phyloP scores from a whole-genome alignment of 2,888 invertebrate genomes.

The Euzetes globulus region DNA sequence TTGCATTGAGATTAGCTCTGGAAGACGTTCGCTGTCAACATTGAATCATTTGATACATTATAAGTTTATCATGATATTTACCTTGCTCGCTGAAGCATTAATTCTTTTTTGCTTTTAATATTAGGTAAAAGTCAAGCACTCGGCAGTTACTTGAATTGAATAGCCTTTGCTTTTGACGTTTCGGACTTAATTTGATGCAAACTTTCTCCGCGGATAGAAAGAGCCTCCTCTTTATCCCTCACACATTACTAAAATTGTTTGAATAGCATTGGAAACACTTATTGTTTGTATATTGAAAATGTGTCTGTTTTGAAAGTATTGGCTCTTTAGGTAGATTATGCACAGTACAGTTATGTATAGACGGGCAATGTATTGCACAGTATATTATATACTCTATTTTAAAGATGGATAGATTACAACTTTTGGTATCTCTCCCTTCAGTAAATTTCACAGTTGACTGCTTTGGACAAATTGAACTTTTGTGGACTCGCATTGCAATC shows the following conservation, averaged over 20 bases:
- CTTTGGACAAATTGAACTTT: constrained; percentile 28
- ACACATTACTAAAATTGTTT: neutral
- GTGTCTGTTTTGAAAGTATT: constrained; percentile 9
- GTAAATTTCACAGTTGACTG: constrained; percentile 24
- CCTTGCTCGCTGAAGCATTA: constrained; percentile 18
- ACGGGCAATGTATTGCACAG: neutral
- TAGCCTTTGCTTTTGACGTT: neutral
- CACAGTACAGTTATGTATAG: neutral
- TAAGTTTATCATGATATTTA: constrained; percentile 16
- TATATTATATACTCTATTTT: constrained; percentile 1
- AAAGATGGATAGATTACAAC: constrained; percentile 22
- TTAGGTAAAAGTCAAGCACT: neutral
- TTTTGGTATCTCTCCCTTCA: constrained; percentile 17
- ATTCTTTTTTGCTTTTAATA: constrained; percentile 17
- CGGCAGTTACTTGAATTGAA: neutral
- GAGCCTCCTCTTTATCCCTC: neutral
- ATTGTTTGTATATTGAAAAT: constrained; percentile 17
- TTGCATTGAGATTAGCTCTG: constrained; percentile 2
- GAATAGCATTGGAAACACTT: constrained; percentile 7
- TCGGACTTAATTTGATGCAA: constrained; percentile 23
- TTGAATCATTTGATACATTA: neutral
- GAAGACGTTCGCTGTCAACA: neutral
- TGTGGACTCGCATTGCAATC: constrained; percentile 28
- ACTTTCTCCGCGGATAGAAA: constrained; percentile 20
- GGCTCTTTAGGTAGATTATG: constrained; percentile 22